Evolutionary conservation across 2,888 invertebrate species (phyloP).

Genomic region (Drosophila formosana): DNA sequence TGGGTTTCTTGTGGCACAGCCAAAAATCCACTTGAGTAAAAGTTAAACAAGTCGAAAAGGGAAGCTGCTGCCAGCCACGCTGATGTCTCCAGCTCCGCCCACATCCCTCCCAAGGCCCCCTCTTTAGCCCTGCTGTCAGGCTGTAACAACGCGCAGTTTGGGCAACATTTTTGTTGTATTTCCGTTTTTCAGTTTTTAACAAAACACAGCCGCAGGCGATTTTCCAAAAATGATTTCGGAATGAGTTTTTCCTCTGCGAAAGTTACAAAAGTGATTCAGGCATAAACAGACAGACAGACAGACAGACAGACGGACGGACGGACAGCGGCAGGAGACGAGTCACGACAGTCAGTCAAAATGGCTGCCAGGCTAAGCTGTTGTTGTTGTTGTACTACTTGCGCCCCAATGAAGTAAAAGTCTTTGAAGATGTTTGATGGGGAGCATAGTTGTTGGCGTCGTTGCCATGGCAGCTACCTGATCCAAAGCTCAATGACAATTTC

Average conservation of each 20-base stretch:
- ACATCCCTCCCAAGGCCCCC: not conserved
- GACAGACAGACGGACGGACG: slow-evolving; percentile 23
- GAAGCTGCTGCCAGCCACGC: slow-evolving; percentile 38
- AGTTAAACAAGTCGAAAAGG: slow-evolving; percentile 71
- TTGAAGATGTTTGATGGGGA: slow-evolving; percentile 59
- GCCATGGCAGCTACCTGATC: slow-evolving; percentile 56
- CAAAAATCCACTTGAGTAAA: slow-evolving; percentile 68
- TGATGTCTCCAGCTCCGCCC: not conserved
- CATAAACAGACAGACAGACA: slow-evolving; percentile 60
- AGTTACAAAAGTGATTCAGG: slow-evolving; percentile 79
- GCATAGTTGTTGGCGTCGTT: slow-evolving; percentile 7
- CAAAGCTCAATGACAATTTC: slow-evolving; percentile 66
- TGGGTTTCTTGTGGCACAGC: slow-evolving; percentile 7
- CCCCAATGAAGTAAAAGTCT: slow-evolving; percentile 67
- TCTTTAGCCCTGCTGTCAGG: not conserved
- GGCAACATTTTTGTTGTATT: slow-evolving; percentile 68
- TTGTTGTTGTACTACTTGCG: slow-evolving; percentile 29
- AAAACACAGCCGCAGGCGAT: slow-evolving; percentile 82
- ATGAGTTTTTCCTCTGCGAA: slow-evolving; percentile 69
- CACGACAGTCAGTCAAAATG: slow-evolving; percentile 71
- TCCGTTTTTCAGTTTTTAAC: slow-evolving; percentile 74
- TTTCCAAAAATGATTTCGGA: slow-evolving; percentile 76
- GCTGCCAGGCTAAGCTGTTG: slow-evolving; percentile 54
- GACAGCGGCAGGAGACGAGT: slow-evolving; percentile 38
- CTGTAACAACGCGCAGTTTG: slow-evolving; percentile 28